Evolutionary conservation across 2,797 vertebrate genomes (phyloP), one percentile per base, ranked within the genome.

Genomic region (Meriones psammophilus): DNA sequence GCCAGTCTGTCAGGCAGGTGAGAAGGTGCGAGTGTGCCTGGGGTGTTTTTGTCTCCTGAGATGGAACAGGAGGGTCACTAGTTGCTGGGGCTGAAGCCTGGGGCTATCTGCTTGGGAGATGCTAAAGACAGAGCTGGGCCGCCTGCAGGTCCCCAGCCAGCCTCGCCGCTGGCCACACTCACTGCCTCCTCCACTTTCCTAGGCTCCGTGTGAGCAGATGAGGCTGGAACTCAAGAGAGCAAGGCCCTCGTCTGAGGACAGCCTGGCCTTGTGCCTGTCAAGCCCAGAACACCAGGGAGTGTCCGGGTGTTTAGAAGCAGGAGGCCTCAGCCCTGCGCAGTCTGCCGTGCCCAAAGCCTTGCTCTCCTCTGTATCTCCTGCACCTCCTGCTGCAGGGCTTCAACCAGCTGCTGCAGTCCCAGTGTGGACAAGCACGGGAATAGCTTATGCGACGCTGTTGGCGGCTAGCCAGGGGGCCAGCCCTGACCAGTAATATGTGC

Each of bases 361-460:
- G 28, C 3, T 86, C 42, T 17, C 20, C 20, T 24, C 14, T 6
- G 2, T 17, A 0, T 66, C 17, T 86, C 84, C 76, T 24, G 18
- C 14, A 0, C 81, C 78, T 0, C 26, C 42, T 78, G 84, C 91
- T 97, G 95, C 56, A 84, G 93, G 68, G 20, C 56, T 81, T 92
- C 96, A 89, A 80, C 71, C 86, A 83, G 13, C 62, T 3, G 22
- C 46, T 58, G 54, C 18, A 0, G 0, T 81, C 95, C 94, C 88
- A 64, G 86, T 96, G 93, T 91, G n/a, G 92, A 87, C 95, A 36
- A 94, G 89, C 95, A 64, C 50, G 36, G 50, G 1, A 73, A 76
- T 18, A 64, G 26, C 74, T 84, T 93, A 81, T 88, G 10, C 60
- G 96, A 71, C 79, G 74, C 2, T 26, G 3, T 46, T 17, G 26